Evolutionary conservation across 2,888 invertebrate genomes (phyloP), one percentile per base, ranked within the genome.

Genomic region (Tupiocoris notatus): DNA sequence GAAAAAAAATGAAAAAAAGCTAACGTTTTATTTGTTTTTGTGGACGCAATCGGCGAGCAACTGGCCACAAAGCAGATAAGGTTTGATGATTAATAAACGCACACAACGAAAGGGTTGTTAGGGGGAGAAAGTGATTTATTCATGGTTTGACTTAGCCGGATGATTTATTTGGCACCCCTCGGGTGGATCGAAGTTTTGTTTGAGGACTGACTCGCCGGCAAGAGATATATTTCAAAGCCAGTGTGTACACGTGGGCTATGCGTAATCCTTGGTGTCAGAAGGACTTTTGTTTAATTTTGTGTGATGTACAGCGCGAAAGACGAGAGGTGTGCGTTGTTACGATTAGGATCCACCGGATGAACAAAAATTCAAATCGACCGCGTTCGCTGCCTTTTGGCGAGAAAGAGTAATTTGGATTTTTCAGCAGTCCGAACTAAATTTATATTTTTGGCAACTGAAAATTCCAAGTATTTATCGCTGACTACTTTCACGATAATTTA

Each of bases 131-230:
- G n/a, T 65, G 65, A 65, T 65, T 65, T 65, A 65, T 65, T 65
- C 39, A 65, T 25, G 39, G 65, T 65, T 65, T 65, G 65, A 65
- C 65, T 65, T 39, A 39, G 18, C 54, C 65, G 39, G 65, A 65
- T 65, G 65, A 65, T 65, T 65, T 65, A 65, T 65, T 25, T 39
- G 54, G 65, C 39, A 39, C 54, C 54, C 63, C 65, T 65, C 54
- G 24, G 65, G 65, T 65, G 54, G 20, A 65, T 65, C 54, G 65
- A 65, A 65, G 65, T 65, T 65, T 65, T 65, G 65, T 65, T 65
- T 25, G 65, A 65, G 65, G 65, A 25, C 54, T 65, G 54, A 65
- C 65, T 39, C 65, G 25, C 54, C 20, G 65, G 39, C 12, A 39
- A 65, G 65, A 65, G 65, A 18, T 65, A 65, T 65, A 65, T 39